Conservation (phyloP, 2,113 vertebrate species). For the Rhizomys pruinosus region DNA sequence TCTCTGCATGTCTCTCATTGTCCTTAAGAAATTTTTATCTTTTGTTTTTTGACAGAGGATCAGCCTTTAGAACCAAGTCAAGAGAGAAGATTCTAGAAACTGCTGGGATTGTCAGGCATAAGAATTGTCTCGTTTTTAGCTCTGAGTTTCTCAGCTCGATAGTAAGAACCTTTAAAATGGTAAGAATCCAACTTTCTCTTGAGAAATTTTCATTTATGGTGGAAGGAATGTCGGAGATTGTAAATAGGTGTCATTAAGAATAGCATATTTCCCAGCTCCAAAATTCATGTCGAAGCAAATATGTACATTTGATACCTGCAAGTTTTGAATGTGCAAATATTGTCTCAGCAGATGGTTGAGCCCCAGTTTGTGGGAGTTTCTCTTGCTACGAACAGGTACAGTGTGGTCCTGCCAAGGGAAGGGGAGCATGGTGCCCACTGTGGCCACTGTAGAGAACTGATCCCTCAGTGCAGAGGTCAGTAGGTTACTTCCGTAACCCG, state of each 20-base stretch:
- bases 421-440: no score
- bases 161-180: not conserved
- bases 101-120: not conserved
- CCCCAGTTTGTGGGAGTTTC: no score
- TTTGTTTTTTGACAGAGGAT: not conserved
- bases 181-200: conserved; percentile 24
- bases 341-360: conserved; percentile 39
- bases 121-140: not conserved
- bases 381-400: no score
- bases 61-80: not conserved
- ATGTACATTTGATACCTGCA: conserved; percentile 65
- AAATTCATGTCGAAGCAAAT: conserved; percentile 54
- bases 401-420: no score
- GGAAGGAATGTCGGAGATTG: not conserved
- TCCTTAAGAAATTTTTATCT: not conserved
- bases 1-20: not conserved
- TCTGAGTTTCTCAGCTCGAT: not conserved
- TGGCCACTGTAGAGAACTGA: no score
- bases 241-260: conserved; percentile 48
- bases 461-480: no score
- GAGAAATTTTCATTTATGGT: conserved; percentile 20
- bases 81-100: not conserved
- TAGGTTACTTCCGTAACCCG: no score
- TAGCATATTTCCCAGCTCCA: conserved; percentile 43
- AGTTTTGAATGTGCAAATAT: conserved; percentile 75